These are phyloP conservation scores for Plestiodon gilberti DNA, from an alignment of 2,113 vertebrate species.

Conservation along the genomic window DNA sequence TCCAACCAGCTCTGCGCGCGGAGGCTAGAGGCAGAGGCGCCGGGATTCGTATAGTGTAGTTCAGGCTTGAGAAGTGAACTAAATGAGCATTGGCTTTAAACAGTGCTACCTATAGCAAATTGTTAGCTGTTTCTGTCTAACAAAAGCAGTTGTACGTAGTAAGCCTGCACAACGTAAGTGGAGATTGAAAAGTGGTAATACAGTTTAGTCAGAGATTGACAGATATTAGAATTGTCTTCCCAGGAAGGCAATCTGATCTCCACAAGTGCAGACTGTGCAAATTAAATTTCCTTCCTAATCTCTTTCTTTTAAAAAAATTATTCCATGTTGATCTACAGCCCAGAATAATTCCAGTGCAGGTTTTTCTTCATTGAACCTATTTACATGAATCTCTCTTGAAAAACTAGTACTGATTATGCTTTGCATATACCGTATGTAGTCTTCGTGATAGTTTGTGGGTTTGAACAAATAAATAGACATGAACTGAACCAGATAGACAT, in stretches of 20 bases:
- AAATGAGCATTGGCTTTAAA: neutral
- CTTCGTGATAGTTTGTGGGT: neutral
- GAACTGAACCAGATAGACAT: neutral
- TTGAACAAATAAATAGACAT: neutral
- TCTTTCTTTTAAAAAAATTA: neutral
- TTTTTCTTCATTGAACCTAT: neutral
- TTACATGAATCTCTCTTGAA: neutral
- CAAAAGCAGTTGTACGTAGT: neutral
- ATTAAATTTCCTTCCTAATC: neutral
- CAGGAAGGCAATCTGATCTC: neutral
- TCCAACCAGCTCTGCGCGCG: no score
- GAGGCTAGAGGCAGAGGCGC: no score
- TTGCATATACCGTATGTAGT: neutral
- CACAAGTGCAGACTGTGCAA: neutral
- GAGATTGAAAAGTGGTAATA: neutral
- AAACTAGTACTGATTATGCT: neutral
- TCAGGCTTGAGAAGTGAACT: neutral
- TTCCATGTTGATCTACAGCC: neutral
- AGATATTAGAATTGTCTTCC: neutral
- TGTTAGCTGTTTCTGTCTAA: neutral
- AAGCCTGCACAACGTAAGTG: neutral
- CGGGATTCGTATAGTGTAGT: no score
- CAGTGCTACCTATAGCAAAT: neutral
- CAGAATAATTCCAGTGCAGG: neutral
- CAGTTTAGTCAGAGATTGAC: neutral